phyloP scores from a whole-genome alignment of 2,888 invertebrate species.

The Brachynemurus nebulosus region DNA sequence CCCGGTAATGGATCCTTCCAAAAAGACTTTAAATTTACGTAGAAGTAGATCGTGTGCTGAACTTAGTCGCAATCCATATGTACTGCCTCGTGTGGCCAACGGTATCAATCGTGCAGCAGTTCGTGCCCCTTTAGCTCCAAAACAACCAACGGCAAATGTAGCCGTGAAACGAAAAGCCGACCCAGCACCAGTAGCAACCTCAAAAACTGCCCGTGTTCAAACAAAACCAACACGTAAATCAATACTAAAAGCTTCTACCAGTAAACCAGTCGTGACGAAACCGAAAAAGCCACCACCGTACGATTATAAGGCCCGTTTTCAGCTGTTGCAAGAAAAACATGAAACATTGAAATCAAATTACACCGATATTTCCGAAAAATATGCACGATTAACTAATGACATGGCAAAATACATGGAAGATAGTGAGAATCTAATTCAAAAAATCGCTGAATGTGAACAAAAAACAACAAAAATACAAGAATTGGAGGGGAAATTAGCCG shows the following conservation, averaged over 20 bases:
- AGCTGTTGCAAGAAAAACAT: slow-evolving; percentile 36
- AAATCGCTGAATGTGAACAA: not conserved
- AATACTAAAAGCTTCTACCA: not conserved
- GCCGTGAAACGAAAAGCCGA: not conserved
- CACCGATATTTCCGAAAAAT: slow-evolving; percentile 34
- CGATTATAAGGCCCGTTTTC: slow-evolving; percentile 45
- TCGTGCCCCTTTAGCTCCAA: not conserved
- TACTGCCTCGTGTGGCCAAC: too few species aligned
- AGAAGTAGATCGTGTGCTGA: not conserved
- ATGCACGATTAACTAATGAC: slow-evolving; percentile 28
- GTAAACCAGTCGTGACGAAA: slow-evolving; percentile 12
- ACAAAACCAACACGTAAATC: not conserved
- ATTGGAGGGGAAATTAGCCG: slow-evolving; percentile 25
- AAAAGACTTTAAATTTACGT: too few species aligned
- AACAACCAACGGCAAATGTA: not conserved
- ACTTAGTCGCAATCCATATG: not conserved
- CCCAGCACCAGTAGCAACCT: not conserved
- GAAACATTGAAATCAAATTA: slow-evolving; percentile 38
- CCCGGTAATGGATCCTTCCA: too few species aligned
- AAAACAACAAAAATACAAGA: slow-evolving; percentile 30
- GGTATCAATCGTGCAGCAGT: too few species aligned
- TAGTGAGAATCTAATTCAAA: not conserved
- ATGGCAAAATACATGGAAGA: not conserved
- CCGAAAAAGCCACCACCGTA: slow-evolving; percentile 40
- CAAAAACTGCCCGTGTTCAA: not conserved